Base-by-base conservation (phyloP, 2,797 vertebrate species). In the Acanthiza pusilla region DNA sequence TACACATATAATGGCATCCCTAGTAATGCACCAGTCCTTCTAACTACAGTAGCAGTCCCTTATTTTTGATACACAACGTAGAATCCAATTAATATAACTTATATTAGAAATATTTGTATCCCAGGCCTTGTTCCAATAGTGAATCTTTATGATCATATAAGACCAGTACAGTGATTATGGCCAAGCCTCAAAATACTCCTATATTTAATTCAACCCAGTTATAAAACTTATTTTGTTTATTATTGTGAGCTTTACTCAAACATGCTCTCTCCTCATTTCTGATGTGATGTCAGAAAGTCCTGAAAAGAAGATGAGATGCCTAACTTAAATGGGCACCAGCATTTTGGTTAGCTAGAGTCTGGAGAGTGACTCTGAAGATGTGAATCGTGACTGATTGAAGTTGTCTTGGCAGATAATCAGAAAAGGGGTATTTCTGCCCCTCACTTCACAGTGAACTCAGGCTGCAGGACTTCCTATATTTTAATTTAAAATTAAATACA, bases 1-100 rank as follows among this genome's bases (percentile, higher is more conserved):
- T 95, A 94, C 82, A 94, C 58, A 82, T 91, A 70, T 84, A 97
- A 91, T 92, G 80, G 70, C 92, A 94, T 79, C 25, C n/a, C 54
- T 53, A 78, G 73, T 76, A 95, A 86, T 42, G 58, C 86, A 80
- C 27, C 79, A 76, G 84, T 81, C 68, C 60, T 85, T 79, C 20
- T 72, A 70, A 74, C 66, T 72, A 73, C 32, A 76, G 51, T 88
- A 87, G 75, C 26, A 89, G 57, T 71, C 45, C 27, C 29, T 86
- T 55, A 43, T 78, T 84, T 93, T 91, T 89, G 58, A 81, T 83
- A 86, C 11, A 55, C 26, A 57, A 10, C 23, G 16, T 61, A 66
- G 58, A 91, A 81, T 13, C 13, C 32, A 93, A 93, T 92, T 91
- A 85, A 85, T 63, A 62, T 43, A 10, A 63, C n/a, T 70, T 74